These are phyloP conservation scores for Lucinisca nassula DNA, from an alignment of 2,888 invertebrate genomes.

Conservation along the genomic window DNA sequence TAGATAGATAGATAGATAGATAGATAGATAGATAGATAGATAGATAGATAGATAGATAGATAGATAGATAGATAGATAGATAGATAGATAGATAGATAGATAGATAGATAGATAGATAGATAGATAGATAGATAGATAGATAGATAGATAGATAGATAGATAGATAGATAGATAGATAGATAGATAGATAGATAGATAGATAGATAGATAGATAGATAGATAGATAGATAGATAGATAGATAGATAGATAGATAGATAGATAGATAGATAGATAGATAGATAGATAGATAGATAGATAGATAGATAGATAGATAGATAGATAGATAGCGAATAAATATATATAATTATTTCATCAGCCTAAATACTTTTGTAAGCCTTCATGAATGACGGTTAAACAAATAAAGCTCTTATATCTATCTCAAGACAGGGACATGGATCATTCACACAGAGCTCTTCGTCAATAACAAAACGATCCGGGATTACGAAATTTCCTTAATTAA, in stretches of 20 bases:
- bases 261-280: neutral
- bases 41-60: neutral
- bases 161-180: neutral
- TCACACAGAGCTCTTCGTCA: too few species aligned
- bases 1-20: neutral
- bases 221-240: neutral
- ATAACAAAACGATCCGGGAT: too few species aligned
- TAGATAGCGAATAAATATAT: too few species aligned
- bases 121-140: neutral
- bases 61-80: neutral
- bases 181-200: neutral
- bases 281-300: neutral
- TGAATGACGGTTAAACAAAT: too few species aligned
- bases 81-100: neutral
- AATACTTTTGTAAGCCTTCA: too few species aligned
- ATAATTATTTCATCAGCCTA: too few species aligned
- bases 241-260: neutral
- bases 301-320: neutral
- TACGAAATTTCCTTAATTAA: too few species aligned
- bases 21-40: neutral
- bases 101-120: neutral
- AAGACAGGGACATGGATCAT: too few species aligned
- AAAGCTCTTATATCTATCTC: too few species aligned
- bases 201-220: neutral
- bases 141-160: neutral